Percentiles rank a stretch among this genome's conserved stretches.
Conservation (phyloP, 2,888 invertebrate genomes). For the Ennomos fuscantarius region DNA sequence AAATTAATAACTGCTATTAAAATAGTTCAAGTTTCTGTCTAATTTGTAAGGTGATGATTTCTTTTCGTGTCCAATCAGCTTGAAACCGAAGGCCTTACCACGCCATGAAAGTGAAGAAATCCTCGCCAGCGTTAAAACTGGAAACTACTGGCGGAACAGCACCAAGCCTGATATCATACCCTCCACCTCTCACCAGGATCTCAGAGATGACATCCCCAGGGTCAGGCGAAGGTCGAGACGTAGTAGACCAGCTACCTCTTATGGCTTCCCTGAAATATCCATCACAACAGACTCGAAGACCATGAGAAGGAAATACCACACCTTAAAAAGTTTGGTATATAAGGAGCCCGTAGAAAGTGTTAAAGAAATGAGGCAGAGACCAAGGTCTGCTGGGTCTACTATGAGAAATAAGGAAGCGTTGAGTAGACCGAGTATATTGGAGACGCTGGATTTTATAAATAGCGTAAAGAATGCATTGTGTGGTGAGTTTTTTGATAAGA, state of each 20-base stretch:
- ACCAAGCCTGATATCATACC: constrained; percentile 79
- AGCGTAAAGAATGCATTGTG: constrained; percentile 73
- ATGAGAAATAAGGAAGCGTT: constrained; percentile 68
- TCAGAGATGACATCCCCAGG: constrained; percentile 53
- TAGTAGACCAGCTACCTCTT: constrained; percentile 62
- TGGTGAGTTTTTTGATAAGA: constrained; percentile 55
- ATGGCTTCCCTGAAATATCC: constrained; percentile 77
- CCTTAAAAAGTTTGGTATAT: constrained; percentile 70
- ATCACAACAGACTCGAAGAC: constrained; percentile 71
- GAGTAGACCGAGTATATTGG: constrained; percentile 74
- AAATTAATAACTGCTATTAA: too few relatives aligned
- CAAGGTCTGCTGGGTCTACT: constrained; percentile 77
- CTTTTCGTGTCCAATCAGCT: constrained; percentile 3
- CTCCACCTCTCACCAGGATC: constrained; percentile 59
- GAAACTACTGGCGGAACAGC: constrained; percentile 72
- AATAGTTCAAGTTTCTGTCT: too few relatives aligned
- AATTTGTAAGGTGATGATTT: too few relatives aligned
- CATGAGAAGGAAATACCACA: constrained; percentile 60
- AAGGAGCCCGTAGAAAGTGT: constrained; percentile 75
- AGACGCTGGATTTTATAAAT: constrained; percentile 79
- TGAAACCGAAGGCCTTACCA: constrained; percentile 42
- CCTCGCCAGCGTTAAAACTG: constrained; percentile 68
- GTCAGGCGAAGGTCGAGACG: constrained; percentile 62
- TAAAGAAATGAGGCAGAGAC: constrained; percentile 68
- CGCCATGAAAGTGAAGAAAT: constrained; percentile 74